Conservation (phyloP, 2,888 invertebrate genomes). For the Melanophora roralis region DNA sequence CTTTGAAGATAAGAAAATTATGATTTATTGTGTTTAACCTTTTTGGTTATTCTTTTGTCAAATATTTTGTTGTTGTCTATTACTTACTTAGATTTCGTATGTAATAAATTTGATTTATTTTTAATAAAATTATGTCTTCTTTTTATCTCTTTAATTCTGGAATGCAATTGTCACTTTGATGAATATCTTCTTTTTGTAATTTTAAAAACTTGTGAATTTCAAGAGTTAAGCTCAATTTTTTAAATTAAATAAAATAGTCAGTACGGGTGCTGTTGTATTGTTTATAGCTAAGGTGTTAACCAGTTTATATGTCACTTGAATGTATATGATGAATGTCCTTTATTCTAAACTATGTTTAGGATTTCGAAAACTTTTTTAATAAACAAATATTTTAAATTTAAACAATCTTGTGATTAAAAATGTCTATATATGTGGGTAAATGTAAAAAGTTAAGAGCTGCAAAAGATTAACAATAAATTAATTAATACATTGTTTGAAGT, state of each 20-base stretch:
- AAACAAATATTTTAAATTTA: too few relatives aligned
- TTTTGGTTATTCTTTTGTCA: slow-evolving; percentile 39
- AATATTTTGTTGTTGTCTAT: slow-evolving; percentile 15
- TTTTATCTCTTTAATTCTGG: slow-evolving; percentile 1
- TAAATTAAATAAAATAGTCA: neutral
- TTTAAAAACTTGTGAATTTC: neutral
- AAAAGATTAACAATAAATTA: too few relatives aligned
- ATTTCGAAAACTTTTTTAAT: too few relatives aligned
- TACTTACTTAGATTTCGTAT: neutral
- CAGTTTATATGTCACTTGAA: slow-evolving; percentile 37
- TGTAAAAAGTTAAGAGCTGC: too few relatives aligned
- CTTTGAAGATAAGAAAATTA: slow-evolving; percentile 58
- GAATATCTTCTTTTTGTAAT: slow-evolving; percentile 36
- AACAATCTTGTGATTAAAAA: too few relatives aligned
- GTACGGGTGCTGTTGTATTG: neutral
- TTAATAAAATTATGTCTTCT: slow-evolving; percentile 33
- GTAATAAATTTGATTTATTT: slow-evolving; percentile 6
- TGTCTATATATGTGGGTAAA: too few relatives aligned
- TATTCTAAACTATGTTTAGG: neutral
- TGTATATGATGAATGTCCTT: slow-evolving; percentile 11
- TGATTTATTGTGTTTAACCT: slow-evolving; percentile 60
- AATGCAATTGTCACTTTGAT: slow-evolving; percentile 41
- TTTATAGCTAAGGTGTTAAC: slow-evolving; percentile 41
- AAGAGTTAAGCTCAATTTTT: neutral
- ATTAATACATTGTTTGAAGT: too few relatives aligned